Conservation (phyloP, 53 echinoderm and acorn worm genomes). For the Hippasteria phrygiana region DNA sequence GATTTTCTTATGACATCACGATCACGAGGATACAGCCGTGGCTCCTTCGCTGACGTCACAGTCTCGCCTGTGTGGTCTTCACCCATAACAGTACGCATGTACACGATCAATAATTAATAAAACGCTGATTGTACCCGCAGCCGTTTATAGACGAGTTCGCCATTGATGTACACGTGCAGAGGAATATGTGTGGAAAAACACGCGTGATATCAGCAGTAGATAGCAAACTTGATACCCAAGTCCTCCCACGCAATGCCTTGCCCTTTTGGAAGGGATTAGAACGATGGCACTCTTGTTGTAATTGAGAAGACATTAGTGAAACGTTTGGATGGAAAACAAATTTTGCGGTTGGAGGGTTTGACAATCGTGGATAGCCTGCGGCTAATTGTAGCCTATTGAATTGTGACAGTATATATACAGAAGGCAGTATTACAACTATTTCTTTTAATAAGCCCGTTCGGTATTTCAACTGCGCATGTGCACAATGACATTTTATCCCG, state of each 20-base stretch:
- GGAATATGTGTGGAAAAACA: neutral
- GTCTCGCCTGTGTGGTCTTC: neutral
- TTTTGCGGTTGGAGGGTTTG: too few relatives aligned
- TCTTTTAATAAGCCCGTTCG: too few relatives aligned
- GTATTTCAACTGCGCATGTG: too few relatives aligned
- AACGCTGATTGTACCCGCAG: neutral
- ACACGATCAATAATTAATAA: neutral
- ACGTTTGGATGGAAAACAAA: too few relatives aligned
- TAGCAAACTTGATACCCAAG: neutral
- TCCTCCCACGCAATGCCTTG: constrained; percentile 5
- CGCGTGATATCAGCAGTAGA: neutral
- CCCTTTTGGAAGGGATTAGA: neutral
- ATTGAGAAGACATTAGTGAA: too few relatives aligned
- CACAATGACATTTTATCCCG: too few relatives aligned
- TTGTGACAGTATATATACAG: too few relatives aligned
- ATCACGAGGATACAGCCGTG: neutral
- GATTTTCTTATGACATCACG: neutral
- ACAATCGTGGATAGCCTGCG: too few relatives aligned
- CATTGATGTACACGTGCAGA: too few relatives aligned
- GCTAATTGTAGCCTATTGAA: too few relatives aligned
- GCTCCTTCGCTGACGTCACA: neutral
- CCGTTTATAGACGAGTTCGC: neutral
- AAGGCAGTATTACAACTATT: too few relatives aligned
- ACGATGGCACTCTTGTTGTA: too few relatives aligned
- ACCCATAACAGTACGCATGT: neutral